Percentiles rank a stretch among this genome's conserved stretches.
Evolutionary conservation across 2,113 vertebrate species (phyloP).

Genomic region (Hystrix brachyura): DNA sequence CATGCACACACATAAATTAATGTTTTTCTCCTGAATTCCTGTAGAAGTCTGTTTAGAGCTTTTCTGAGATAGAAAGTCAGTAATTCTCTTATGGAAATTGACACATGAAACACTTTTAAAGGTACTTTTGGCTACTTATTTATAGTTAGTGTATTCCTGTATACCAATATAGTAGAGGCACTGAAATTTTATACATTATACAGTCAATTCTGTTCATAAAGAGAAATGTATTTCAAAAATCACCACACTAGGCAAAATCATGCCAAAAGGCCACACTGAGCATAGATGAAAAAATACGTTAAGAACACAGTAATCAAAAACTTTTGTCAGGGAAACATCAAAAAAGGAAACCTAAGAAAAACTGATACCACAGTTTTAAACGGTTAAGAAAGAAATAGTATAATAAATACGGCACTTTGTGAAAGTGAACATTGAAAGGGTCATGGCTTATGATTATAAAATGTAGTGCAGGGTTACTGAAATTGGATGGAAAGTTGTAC

Average conservation of each 20-base stretch:
- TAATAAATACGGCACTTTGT: not conserved
- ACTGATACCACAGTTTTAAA: constrained; percentile 4
- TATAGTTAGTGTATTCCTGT: not conserved
- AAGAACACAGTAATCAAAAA: not conserved
- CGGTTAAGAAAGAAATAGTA: constrained; percentile 19
- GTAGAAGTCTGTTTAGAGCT: not conserved
- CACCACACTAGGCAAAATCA: not conserved
- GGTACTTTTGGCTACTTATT: constrained; percentile 33
- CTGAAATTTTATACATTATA: constrained; percentile 50
- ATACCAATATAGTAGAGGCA: not conserved
- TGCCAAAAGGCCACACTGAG: not conserved
- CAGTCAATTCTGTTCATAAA: not conserved
- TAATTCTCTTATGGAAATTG: constrained; percentile 43
- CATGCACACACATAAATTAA: not conserved
- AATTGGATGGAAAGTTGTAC: not conserved
- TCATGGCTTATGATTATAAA: constrained; percentile 5
- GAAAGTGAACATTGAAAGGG: not conserved
- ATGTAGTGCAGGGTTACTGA: not conserved
- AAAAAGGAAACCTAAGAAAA: constrained; percentile 5
- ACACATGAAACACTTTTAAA: not conserved
- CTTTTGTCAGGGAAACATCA: constrained; percentile 24
- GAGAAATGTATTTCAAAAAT: constrained; percentile 34
- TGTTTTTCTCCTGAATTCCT: not conserved
- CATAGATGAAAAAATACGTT: not conserved
- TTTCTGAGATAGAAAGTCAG: constrained; percentile 27